Percentiles rank a stretch among this genome's conserved stretches.
phyloP scores from a whole-genome alignment of 2,888 invertebrate genomes.

The Trichopoda pennipes region DNA sequence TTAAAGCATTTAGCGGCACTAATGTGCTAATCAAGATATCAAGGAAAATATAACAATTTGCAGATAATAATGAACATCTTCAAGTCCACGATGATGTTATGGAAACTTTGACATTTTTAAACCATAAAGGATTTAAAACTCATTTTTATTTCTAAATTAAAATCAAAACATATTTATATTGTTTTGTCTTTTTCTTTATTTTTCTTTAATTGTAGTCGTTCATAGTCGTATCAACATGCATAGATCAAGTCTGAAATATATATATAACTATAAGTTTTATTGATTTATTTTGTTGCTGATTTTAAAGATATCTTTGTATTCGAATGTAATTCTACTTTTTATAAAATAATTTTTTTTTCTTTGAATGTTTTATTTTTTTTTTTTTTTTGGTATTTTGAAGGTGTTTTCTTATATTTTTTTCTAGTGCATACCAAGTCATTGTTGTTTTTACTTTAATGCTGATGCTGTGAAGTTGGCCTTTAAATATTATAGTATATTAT shows the following conservation, averaged over 20 bases:
- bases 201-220: not conserved
- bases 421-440: constrained; percentile 64
- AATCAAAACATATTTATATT: constrained; percentile 41
- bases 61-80: constrained; percentile 14
- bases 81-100: constrained; percentile 9
- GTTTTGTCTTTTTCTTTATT: not conserved
- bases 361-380: constrained; percentile 1
- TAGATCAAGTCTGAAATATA: not conserved
- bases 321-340: constrained; percentile 28
- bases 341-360: constrained; percentile 26
- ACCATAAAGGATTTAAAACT: constrained; percentile 27
- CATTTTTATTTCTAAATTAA: constrained; percentile 47
- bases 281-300: constrained; percentile 47
- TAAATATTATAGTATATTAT: constrained; percentile 54
- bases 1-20: constrained; percentile 37
- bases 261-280: constrained; percentile 23
- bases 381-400: constrained; percentile 66
- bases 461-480: constrained; percentile 68
- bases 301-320: constrained; percentile 40
- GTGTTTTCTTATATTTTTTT: constrained; percentile 68
- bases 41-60: constrained; percentile 40
- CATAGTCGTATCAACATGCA: not conserved
- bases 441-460: constrained; percentile 59
- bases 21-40: constrained; percentile 57
- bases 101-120: constrained; percentile 60